These are phyloP conservation scores for Sebastiscus tertius DNA, from an alignment of 2,797 vertebrate genomes.

Conservation along the genomic window DNA sequence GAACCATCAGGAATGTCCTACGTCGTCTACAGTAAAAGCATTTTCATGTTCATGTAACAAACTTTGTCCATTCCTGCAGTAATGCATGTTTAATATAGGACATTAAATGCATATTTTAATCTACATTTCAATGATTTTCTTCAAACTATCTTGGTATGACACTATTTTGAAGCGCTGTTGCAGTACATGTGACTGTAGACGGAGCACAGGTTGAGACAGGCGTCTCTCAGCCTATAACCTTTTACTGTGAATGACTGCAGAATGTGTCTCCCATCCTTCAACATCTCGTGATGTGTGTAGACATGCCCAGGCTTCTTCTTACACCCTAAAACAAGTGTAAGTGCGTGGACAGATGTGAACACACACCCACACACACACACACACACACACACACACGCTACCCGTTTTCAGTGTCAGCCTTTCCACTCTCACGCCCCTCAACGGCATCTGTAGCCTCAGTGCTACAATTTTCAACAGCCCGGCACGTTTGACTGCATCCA, in stretches of 20 bases:
- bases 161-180: not conserved
- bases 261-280: constrained; percentile 12
- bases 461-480: constrained; percentile 44
- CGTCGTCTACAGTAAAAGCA: not conserved
- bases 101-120: not conserved
- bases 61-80: not conserved
- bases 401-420: not conserved
- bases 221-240: not conserved
- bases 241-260: not conserved
- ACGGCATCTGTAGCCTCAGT: constrained; percentile 58
- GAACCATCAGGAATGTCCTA: constrained; percentile 10
- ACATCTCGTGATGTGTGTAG: constrained; percentile 32
- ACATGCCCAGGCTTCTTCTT: constrained; percentile 49
- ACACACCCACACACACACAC: not conserved
- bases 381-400: not conserved
- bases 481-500: not conserved
- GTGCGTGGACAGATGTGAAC: constrained; percentile 3
- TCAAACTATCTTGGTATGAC: not conserved
- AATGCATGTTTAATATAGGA: not conserved
- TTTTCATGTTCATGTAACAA: not conserved
- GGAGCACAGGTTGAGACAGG: constrained; percentile 41
- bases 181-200: not conserved
- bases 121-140: not conserved
- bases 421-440: constrained; percentile 44
- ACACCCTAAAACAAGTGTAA: not conserved